These are phyloP conservation scores for Phataginus tetradactyla DNA, from an alignment of 2,797 vertebrate species.

Conservation along the genomic window DNA sequence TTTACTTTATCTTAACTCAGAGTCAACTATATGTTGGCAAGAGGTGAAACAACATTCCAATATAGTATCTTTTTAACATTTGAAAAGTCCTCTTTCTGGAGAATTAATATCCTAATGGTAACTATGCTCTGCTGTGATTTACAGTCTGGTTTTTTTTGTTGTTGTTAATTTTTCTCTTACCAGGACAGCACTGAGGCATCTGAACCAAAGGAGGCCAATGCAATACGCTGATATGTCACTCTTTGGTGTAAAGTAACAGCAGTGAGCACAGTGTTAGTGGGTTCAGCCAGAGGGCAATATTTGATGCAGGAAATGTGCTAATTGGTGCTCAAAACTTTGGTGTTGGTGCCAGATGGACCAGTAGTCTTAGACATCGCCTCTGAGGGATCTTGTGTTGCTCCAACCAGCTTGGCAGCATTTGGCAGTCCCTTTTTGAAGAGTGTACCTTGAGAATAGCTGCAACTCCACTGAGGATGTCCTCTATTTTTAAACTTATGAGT, in stretches of 20 bases:
- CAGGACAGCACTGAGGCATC: background rate
- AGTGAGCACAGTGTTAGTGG: constrained; percentile 45
- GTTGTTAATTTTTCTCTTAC: constrained; percentile 16
- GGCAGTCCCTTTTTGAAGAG: background rate
- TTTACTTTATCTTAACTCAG: constrained; percentile 28
- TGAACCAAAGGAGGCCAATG: constrained; percentile 70
- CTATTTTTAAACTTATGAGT: constrained; percentile 75
- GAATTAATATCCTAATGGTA: background rate
- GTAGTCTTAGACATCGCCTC: constrained; percentile 73
- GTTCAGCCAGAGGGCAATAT: constrained; percentile 75
- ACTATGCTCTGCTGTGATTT: background rate
- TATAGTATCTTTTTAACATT: background rate
- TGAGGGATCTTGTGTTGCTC: constrained; percentile 57
- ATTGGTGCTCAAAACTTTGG: constrained; percentile 55
- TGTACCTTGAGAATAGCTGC: background rate
- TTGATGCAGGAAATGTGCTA: constrained; percentile 44
- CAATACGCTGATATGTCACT: constrained; percentile 71
- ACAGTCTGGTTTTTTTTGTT: background rate
- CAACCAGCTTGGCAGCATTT: constrained; percentile 39
- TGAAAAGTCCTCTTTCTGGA: background rate
- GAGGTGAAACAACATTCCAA: background rate
- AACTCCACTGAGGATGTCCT: constrained; percentile 56
- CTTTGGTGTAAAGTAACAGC: constrained; percentile 59
- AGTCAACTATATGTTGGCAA: background rate
- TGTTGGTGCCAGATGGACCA: constrained; percentile 66